Percentiles rank a stretch among this genome's conserved stretches.
Evolutionary conservation across 2,113 vertebrate genomes (phyloP).

Genomic region (Rhynchopsitta pachyrhyncha): DNA sequence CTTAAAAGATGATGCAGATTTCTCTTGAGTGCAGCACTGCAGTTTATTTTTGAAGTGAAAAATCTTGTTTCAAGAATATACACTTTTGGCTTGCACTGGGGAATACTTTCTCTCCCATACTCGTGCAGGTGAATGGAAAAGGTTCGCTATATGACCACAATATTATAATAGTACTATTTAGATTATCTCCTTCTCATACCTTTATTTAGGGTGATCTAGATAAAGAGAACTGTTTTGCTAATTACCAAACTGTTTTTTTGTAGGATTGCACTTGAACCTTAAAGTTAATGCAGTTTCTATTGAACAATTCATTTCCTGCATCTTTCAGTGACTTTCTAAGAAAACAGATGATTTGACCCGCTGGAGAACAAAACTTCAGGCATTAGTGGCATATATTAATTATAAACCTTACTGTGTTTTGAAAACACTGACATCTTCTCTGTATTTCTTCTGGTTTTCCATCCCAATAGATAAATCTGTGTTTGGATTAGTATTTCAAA

Average conservation of each 20-base stretch:
- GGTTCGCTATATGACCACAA: accelerated
- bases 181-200: background rate
- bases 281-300: background rate
- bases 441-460: background rate
- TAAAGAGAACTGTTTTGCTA: background rate
- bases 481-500: background rate
- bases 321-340: background rate
- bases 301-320: background rate
- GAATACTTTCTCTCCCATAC: background rate
- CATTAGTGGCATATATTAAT: background rate
- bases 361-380: background rate
- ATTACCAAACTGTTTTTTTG: background rate
- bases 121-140: background rate
- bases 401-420: background rate
- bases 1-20: background rate
- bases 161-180: too few relatives aligned
- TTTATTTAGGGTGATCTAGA: background rate
- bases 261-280: background rate
- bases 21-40: background rate
- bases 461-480: background rate
- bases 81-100: background rate
- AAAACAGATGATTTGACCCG: background rate
- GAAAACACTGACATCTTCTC: background rate
- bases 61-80: background rate
- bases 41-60: background rate